These are phyloP conservation scores for Aricia artaxerxes DNA, from an alignment of 2,888 invertebrate species.

Conservation along the genomic window DNA sequence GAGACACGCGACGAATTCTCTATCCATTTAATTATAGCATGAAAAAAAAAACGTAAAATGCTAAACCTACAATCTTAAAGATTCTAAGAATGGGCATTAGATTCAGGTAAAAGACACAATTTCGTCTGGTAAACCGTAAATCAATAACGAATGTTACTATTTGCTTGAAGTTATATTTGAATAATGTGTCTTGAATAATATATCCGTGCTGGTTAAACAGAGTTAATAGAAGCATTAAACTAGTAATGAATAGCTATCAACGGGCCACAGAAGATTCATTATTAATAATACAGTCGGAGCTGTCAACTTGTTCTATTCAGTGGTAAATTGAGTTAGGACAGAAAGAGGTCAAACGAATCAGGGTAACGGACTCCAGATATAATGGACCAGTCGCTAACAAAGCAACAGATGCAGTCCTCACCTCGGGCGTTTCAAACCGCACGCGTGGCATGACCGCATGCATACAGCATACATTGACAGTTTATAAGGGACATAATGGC, in stretches of 20 bases:
- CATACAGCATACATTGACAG: neutral
- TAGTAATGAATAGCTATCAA: conserved; percentile 11
- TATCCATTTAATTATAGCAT: no score
- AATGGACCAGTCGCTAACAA: conserved; percentile 53
- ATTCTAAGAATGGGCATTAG: no score
- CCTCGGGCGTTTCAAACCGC: neutral
- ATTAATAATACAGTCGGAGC: conserved; percentile 5
- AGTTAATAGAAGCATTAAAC: neutral
- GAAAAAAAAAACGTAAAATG: no score
- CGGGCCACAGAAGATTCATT: neutral
- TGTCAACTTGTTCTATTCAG: conserved; percentile 37
- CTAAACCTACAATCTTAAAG: no score
- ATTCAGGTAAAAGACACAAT: no score
- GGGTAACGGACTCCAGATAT: conserved; percentile 56
- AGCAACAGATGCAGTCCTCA: conserved; percentile 15
- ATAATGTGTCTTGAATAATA: neutral
- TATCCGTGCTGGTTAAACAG: neutral
- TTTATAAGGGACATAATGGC: neutral
- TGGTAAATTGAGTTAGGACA: conserved; percentile 53
- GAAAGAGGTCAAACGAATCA: conserved; percentile 70
- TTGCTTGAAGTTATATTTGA: no score
- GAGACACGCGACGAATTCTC: neutral
- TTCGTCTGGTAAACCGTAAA: no score
- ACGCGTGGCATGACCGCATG: neutral
- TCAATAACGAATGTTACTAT: no score